Evolutionary conservation across 92 coral and sea anemone species (phyloP).

Genomic region (Zoanthus gigantus): DNA sequence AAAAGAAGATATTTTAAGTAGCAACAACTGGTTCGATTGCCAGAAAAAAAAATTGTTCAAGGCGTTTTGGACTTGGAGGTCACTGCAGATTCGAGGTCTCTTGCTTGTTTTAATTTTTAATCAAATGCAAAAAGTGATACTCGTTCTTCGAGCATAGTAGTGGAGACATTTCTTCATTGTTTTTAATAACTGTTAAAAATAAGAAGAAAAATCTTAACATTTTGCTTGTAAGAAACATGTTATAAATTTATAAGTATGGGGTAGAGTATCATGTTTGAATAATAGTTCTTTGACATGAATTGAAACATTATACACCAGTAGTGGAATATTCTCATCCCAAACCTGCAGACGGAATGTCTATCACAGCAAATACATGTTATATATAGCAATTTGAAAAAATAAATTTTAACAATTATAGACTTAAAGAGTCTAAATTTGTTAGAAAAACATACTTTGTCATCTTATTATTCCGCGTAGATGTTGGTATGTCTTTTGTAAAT

Average conservation of each 20-base stretch:
- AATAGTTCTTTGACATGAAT: constrained; percentile 29
- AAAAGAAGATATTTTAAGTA: no score
- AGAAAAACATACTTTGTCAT: background rate
- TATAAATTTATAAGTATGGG: background rate
- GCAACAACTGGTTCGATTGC: background rate
- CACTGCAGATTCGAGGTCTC: background rate
- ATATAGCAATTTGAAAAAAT: background rate
- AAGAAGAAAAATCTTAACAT: background rate
- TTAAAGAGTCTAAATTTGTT: background rate
- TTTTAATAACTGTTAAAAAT: background rate
- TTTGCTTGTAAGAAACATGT: background rate
- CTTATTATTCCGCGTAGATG: background rate
- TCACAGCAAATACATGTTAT: constrained; percentile 16
- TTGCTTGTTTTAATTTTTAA: background rate
- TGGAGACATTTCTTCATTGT: background rate
- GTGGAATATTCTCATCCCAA: constrained; percentile 13
- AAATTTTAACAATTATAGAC: background rate
- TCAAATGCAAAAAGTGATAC: background rate
- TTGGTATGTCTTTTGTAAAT: background rate
- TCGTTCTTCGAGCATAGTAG: background rate
- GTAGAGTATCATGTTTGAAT: constrained; percentile 35
- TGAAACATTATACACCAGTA: constrained; percentile 43
- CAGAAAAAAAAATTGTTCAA: background rate
- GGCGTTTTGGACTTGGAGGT: background rate
- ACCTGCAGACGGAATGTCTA: constrained; percentile 46